phyloP scores from a whole-genome alignment of 2,113 vertebrate species.

The Heterochromis multidens region DNA sequence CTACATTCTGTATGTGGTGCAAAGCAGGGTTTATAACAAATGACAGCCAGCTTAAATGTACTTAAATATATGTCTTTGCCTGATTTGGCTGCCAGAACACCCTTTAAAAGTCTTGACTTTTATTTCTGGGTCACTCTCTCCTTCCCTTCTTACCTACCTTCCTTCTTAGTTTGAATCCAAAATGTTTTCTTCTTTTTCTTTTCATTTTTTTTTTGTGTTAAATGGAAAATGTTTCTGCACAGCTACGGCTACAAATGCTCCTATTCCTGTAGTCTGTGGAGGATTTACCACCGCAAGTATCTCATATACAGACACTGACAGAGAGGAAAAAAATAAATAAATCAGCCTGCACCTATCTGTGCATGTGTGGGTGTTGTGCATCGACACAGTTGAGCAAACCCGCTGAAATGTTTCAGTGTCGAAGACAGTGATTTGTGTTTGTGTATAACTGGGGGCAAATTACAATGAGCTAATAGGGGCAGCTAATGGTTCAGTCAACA shows the following conservation, averaged over 20 bases:
- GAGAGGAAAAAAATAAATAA: background rate
- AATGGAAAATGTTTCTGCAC: background rate
- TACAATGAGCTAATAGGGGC: background rate
- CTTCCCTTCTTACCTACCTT: background rate
- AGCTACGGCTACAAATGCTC: background rate
- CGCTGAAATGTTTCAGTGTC: background rate
- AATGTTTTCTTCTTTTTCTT: background rate
- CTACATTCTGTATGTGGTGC: background rate
- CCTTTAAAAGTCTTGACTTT: background rate
- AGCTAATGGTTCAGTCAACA: slow-evolving; percentile 8
- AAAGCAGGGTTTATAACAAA: background rate
- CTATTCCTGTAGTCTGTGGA: background rate
- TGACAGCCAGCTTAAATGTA: background rate
- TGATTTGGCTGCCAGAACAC: background rate
- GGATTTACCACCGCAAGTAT: background rate
- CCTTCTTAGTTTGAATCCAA: background rate
- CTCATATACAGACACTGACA: background rate
- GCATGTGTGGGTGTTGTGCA: background rate
- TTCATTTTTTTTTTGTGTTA: background rate
- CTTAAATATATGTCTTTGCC: background rate
- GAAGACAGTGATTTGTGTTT: background rate
- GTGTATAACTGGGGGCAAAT: slow-evolving; percentile 1
- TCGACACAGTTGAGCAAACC: background rate
- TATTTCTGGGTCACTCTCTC: background rate
- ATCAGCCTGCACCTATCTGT: background rate